Percentiles rank a stretch among this genome's conserved stretches.
Evolutionary conservation across 1,140 invertebrate genomes (phyloP).

Genomic region (Melipona quadrifasciata): DNA sequence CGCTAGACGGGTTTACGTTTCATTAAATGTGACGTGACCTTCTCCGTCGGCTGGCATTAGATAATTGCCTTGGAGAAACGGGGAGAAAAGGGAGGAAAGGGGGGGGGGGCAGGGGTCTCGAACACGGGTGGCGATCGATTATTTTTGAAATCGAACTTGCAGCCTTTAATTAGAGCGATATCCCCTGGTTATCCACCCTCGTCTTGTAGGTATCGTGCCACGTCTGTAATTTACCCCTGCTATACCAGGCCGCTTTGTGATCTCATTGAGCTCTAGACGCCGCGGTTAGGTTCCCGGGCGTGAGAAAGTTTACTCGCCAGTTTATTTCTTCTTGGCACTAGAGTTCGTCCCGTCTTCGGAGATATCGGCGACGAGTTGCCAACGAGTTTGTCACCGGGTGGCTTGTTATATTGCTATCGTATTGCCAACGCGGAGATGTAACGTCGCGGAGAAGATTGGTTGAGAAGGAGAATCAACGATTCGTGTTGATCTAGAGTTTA

Average conservation of each 20-base stretch:
- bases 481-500: no score
- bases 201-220: constrained; percentile 4
- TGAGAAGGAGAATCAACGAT: no score
- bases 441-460: no score
- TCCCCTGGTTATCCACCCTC: constrained; percentile 22
- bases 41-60: constrained; percentile 42
- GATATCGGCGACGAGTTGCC: no score
- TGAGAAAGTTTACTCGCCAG: not conserved
- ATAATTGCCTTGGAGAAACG: constrained; percentile 50
- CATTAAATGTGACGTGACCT: constrained; percentile 58
- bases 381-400: no score
- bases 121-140: constrained; percentile 32
- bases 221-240: constrained; percentile 30
- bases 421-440: no score
- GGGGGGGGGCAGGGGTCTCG: no score
- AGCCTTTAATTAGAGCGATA: constrained; percentile 33
- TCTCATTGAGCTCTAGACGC: not conserved
- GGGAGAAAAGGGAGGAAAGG: no score
- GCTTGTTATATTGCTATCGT: no score
- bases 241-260: not conserved
- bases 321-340: not conserved
- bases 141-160: constrained; percentile 35
- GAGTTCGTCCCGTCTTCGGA: not conserved
- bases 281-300: not conserved
- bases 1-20: constrained; percentile 56